Evolutionary conservation across 1,140 invertebrate species (phyloP), one percentile per base, ranked within the genome.

Genomic region (Brachystomella parvula): DNA sequence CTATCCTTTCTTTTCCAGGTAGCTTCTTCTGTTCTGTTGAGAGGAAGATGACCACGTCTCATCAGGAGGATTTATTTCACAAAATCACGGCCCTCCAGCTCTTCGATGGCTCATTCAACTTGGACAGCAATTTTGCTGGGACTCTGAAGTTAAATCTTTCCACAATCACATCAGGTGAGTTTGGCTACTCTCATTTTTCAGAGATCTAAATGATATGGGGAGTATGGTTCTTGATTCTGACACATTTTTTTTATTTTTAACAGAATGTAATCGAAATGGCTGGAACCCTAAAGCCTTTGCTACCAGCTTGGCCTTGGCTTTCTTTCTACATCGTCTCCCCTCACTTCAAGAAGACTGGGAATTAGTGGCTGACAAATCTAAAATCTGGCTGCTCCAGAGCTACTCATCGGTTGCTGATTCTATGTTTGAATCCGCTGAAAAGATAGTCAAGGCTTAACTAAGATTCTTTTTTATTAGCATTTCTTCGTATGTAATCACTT

Each of bases 331-430:
- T 0, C 57, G 63, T 31, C 31, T 70, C 56, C 30, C 26, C 28
- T 24, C 26, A 15, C 47, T 66, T 0, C 39, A 56, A 17, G 65
- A 64, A 1, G 63, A 70, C 17, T 70, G 69, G 69, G 69, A 66
- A 39, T 29, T 70, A 1, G 53, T 70, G 24, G 65, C 69, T 15
- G 69, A 70, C 26, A 70, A 70, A 58, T 64, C 69, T 17, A 66
- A 65, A 63, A 60, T 66, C 6, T 70, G 68, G 68, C 57, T 70
- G 0, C 35, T 62, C 9, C n/a, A 29, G 0, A 61, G 64, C 28
- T 56, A 64, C 32, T 49, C 61, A 6, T 19, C 1, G 17, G 26
- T 30, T 2, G 61, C 57, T 1, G 66, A 67, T 28, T 61, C 30
- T 9, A 67, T 67, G 66, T 63, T 67, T 47, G 56, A 60, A 6